These are phyloP conservation scores for Rattus norvegicus DNA, from an alignment of 2,113 vertebrate species.

Conservation along the genomic window GRCr8 NC_086024.1:132049001-132049500, in stretches of 20 bases:
- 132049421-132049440: accelerated
- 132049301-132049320: accelerated
- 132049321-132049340: no score
- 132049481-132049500: accelerated
- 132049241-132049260: neutral
- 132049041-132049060: conserved; percentile 78
- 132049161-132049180: conserved; percentile 81
- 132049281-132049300: neutral
- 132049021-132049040: conserved; percentile 69
- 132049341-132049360: no score
- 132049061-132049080: conserved; percentile 75
- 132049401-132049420: accelerated
- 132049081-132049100: conserved; percentile 81
- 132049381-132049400: neutral
- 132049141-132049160: conserved; percentile 82
- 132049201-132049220: conserved; percentile 73
- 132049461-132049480: neutral
- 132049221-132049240: neutral
- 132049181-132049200: conserved; percentile 65
- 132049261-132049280: accelerated
- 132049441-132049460: neutral
- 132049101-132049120: conserved; percentile 81
- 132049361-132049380: neutral
- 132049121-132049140: conserved; percentile 81
- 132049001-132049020: conserved; percentile 67